Base-by-base conservation (phyloP, 2,888 invertebrate species). In the Gymnoscelis rufifasciata region DNA sequence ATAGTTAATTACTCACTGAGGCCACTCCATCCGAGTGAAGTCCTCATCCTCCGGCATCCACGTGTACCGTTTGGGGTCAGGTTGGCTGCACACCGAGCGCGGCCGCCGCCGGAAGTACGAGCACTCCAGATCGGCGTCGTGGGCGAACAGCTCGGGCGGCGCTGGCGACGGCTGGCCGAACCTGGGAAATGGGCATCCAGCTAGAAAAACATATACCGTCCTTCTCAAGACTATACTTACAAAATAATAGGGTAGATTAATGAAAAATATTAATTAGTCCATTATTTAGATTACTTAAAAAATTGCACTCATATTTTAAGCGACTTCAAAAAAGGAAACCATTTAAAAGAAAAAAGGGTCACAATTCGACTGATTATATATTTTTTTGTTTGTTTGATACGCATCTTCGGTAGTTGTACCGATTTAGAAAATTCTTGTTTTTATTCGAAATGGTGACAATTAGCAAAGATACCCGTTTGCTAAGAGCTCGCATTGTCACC, bases 21-120 rank as follows among this genome's bases (percentile, higher is more conserved):
- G 93, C 82, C 92, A 91, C 68, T 93, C 94, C 90, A 94, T 90
- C 78, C 92, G 90, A 64, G 91, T 90, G 66, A 92, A 91, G 81
- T 89, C 89, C 74, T 94, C 94, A 83, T 94, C 94, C 66, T 93
- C 93, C 51, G 93, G 92, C 89, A 93, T 91, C 94, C 93, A 94
- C 57, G 92, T 92, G 87, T 93, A 94, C 64, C 92, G 90, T 77
- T 92, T 92, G 62, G 93, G 92, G 88, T 93, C 93, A 64, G 90
- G 90, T 57, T 91, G 91, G 65, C 91, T 91, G 79, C 93, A 91
- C 68, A 93, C 92, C 50, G 93, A 92, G 59, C 92, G 93, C 51
- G 93, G 94, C 71, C 95, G 90, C 56, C 94, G 90, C 45, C 94
- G 91, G 83, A 95, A 94, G 89, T 95, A 95, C 64, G 94, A 93